Evolutionary conservation across 2,113 vertebrate genomes (phyloP), one percentile per base, ranked within the genome.

Genomic region (Callaeas wilsoni): DNA sequence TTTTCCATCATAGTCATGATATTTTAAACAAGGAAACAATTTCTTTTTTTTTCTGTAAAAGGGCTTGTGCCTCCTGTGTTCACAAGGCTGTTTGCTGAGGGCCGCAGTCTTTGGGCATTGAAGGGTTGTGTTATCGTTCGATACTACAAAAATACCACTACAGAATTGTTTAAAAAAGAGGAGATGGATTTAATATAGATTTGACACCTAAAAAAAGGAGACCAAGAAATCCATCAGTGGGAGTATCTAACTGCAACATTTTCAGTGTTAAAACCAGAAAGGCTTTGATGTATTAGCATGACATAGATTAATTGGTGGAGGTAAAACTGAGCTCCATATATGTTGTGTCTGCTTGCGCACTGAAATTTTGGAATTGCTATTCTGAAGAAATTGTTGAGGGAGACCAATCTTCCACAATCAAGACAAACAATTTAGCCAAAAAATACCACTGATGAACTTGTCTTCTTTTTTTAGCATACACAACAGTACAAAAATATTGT

Each of bases 31-130:
- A 95, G 85, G 92, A 95, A 97, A 98, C 94, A 96, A 19, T 29
- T 16, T 94, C 42, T 63, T 10, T 71, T 32, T 80, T 97, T 98
- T 98, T 98, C 98, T 98, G 98, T 97, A 98, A 97, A 98, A 96
- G 98, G 97, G 97, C 65, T 97, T 96, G 97, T 98, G 97, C 97
- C 94, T 95, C 87, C 41, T 68, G 97, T 98, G 98, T 98, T 99
- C 98, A 85, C 98, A 96, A 98, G 98, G 99, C 99, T 99, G 99
- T 99, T 98, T 99, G 99, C 99, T 97, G 90, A 98, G 99, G 99
- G 98, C 98, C 98, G 99, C 99, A 99, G 99, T 99, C 99, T 99
- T 98, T 98, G 98, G 98, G 98, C 99, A 99, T 99, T 99, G 99
- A 99, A 99, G 99, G 99, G 98, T 98, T 98, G 97, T 98, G 98